Percentiles rank a stretch among this genome's conserved stretches.
Conservation (phyloP, 2,888 invertebrate genomes). For the Dyspetes luteomarginatus region DNA sequence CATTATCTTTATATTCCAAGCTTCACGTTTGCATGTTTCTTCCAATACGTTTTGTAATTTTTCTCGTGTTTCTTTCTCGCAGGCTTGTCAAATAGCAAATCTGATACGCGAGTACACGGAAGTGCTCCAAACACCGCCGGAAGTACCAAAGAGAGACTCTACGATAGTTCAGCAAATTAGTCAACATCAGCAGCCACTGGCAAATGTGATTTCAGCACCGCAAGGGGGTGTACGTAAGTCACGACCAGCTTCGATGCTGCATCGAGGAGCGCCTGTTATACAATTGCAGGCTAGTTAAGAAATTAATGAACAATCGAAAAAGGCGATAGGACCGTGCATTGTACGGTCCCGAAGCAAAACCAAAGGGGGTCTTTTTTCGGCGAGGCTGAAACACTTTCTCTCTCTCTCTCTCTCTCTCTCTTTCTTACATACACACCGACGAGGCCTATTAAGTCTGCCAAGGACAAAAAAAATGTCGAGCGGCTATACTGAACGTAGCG, state of each 20-base stretch:
- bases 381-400: constrained; percentile 64
- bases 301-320: constrained; percentile 57
- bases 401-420: no score
- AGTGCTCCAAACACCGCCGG: constrained; percentile 85
- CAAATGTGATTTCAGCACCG: constrained; percentile 67
- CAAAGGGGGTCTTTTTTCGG: constrained; percentile 60
- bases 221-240: constrained; percentile 78
- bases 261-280: constrained; percentile 85
- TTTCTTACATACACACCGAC: no score
- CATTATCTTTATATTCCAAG: background rate
- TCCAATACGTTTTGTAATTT: no score
- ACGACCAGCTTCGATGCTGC: constrained; percentile 85
- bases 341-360: constrained; percentile 57
- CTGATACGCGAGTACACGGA: constrained; percentile 95
- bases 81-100: constrained; percentile 97
- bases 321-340: constrained; percentile 19
- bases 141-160: constrained; percentile 80
- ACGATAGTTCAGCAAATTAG: constrained; percentile 78
- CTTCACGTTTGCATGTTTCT: background rate
- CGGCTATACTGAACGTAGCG: constrained; percentile 55
- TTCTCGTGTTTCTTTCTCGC: constrained; percentile 73
- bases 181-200: constrained; percentile 73
- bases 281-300: constrained; percentile 86
- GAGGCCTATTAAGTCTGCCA: constrained; percentile 71
- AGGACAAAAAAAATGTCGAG: constrained; percentile 50